Evolutionary conservation across 2,797 vertebrate genomes (phyloP), one percentile per base, ranked within the genome.

Genomic region (Harpagifer antarcticus): DNA sequence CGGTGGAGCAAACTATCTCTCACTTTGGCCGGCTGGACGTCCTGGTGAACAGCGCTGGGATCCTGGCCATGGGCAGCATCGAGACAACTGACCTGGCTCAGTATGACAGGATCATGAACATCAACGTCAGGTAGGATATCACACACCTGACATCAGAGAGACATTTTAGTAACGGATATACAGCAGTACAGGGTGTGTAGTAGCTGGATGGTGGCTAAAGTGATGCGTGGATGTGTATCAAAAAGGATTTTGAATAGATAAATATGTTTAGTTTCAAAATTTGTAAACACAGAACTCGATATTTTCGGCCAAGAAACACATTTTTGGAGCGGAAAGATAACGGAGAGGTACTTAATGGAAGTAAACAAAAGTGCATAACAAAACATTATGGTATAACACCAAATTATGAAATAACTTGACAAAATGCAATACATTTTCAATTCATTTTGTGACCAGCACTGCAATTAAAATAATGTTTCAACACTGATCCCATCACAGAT

Each of bases 21-120:
- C 92, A 80, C 78, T 96, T 92, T n/a, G 95, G 95, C 33, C 91
- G 85, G 7, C 88, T 96, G 74, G 96, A 96, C 16, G 90, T 96
- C 50, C 88, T 96, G 60, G 75, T 96, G 7, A 96, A 96, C 88
- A 96, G 91, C 14, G 96, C 96, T 9, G 96, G 96, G 0, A 95
- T 96, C 79, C 83, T 96, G 53, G 88, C 90, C 20, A 94, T 95
- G 93, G 96, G 95, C 68, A 87, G 85, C 72, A 95, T 96, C 43
- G 95, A 96, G 91, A 95, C 92, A 0, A 83, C 94, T 0, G 89
- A 94, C 76, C 74, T 96, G 61, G 84, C 88, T 40, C 94, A 96
- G 84, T 96, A 93, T 40, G 96, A 96, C 89, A 92, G 79, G 31
- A 83, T 95, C 82, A 96, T 96, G 96, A 92, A 95, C 55, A 62